phyloP scores from a whole-genome alignment of 2,113 vertebrate genomes.

The Prionailurus viverrinus region DNA sequence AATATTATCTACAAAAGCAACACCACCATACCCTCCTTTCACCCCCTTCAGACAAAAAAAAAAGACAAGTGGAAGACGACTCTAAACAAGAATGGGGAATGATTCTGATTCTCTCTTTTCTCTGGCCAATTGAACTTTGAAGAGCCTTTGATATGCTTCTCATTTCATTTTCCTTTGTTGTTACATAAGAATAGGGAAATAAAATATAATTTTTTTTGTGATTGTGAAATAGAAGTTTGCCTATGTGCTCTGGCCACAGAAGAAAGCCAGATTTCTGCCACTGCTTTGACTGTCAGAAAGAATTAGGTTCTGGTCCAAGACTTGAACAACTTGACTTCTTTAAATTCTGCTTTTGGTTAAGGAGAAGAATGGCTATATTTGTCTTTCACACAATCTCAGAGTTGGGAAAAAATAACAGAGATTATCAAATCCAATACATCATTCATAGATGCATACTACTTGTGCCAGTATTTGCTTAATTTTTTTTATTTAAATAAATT shows the following conservation, averaged over 20 bases:
- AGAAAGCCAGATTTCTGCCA: neutral
- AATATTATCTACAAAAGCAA: neutral
- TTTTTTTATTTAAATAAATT: slow-evolving; percentile 37
- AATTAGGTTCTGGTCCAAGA: neutral
- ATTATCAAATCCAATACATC: slow-evolving; percentile 17
- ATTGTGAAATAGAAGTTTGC: slow-evolving; percentile 39
- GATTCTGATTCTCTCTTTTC: neutral
- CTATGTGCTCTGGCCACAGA: neutral
- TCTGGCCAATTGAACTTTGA: neutral
- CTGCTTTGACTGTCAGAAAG: neutral
- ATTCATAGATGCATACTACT: neutral
- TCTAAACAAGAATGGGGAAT: neutral
- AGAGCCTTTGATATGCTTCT: neutral
- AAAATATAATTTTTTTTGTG: neutral
- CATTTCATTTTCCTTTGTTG: neutral
- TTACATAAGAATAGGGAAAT: neutral
- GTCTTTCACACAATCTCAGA: neutral
- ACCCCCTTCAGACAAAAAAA: neutral
- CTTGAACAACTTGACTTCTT: neutral
- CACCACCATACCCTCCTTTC: neutral
- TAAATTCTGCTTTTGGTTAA: neutral
- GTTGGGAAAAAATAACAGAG: neutral
- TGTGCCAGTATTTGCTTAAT: neutral
- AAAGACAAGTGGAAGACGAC: neutral
- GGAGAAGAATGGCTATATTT: neutral